Base-by-base conservation (phyloP, 2,888 invertebrate genomes). In the Eristalis pertinax region DNA sequence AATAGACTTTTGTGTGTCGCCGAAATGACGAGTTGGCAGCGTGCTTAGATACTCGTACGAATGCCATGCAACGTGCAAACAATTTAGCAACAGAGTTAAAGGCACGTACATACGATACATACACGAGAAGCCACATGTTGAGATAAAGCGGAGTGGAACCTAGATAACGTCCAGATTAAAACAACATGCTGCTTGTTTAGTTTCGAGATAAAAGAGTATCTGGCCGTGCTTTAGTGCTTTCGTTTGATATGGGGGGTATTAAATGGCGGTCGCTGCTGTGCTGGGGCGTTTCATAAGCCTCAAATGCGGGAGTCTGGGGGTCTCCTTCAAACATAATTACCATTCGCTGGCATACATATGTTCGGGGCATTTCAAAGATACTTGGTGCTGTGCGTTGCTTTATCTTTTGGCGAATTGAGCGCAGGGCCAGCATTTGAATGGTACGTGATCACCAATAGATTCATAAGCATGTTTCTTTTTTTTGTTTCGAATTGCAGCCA, bases 61-160 rank as follows among this genome's bases (percentile, higher is more conserved):
- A 65, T 74, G 50, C 35, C 32, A n/a, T 15, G 41, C 65, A 80
- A 68, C 80, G 68, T 63, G 63, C 69, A 35, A 22, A 62, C 62
- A 74, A 63, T 73, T 74, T 74, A 50, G 67, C 50, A 29, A 50
- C 56, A 29, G 41, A 73, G 43, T 50, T 73, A 38, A 60, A 41
- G 63, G 26, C 69, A 56, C 43, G 43, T 41, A 70, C 8, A 26
- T 41, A 70, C 8, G n/a, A 56, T 26, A 62, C 43, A 50, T n/a
- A n/a, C 15, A 2, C 22, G 5, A 8, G 24, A 2, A 41, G 3
- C 4, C 22, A 65, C 64, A 38, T 38, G 41, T 32, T 24, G 60
- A 60, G 78, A 68, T 60, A 72, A 72, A 62, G 58, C 26, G 72
- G n/a, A n/a, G 50, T 77, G 35, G 32, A 60, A 72, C 58, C 22